Conservation (phyloP, 2,113 vertebrate genomes). For the Colinus virginianus region DNA sequence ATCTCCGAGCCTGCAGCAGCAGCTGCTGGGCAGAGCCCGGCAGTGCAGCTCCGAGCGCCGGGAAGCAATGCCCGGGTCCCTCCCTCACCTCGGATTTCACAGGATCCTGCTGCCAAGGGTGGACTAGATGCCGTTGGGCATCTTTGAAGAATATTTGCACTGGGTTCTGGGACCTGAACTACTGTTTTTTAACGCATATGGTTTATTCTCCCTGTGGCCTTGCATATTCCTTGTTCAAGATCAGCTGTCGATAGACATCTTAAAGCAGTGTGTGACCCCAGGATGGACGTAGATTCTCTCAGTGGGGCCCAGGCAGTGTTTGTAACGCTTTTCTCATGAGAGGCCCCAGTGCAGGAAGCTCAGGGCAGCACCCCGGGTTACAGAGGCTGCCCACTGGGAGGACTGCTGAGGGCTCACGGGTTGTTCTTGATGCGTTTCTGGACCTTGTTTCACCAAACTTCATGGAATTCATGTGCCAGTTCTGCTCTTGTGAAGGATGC, state of each 20-base stretch:
- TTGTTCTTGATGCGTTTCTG: background rate
- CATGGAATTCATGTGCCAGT: background rate
- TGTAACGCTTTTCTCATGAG: background rate
- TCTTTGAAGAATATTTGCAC: constrained; percentile 38
- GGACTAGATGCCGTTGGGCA: background rate
- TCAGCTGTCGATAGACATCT: background rate
- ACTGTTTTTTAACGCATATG: background rate
- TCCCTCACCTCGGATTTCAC: background rate
- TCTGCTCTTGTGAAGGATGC: background rate
- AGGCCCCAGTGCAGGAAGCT: background rate
- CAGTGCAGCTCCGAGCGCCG: background rate
- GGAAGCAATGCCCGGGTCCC: background rate
- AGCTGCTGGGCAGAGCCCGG: background rate
- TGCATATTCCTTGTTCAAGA: constrained; percentile 60
- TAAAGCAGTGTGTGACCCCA: background rate
- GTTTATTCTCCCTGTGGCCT: constrained; percentile 57
- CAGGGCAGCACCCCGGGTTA: background rate
- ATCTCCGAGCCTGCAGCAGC: constrained; percentile 31
- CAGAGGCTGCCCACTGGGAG: background rate
- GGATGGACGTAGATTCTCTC: background rate
- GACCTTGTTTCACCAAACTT: background rate
- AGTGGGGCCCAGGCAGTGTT: background rate
- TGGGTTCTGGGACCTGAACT: constrained; percentile 41
- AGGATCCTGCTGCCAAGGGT: constrained; percentile 31
- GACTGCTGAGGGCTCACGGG: background rate